Conservation (phyloP, 2,797 vertebrate species). For the Bovichtus variegatus region DNA sequence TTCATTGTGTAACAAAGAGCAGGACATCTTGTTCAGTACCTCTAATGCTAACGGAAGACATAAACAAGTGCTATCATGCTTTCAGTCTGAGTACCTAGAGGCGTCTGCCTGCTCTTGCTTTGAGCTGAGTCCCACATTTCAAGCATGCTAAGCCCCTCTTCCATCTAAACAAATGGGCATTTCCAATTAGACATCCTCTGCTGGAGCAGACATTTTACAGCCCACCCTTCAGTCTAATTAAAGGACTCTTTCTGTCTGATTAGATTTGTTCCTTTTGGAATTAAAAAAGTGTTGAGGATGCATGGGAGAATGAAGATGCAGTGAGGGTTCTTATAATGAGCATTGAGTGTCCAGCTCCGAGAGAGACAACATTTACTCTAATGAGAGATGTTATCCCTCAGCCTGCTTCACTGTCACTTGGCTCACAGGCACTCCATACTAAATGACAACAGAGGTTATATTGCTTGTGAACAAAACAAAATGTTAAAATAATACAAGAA, state of each 20-base stretch:
- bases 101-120: not conserved
- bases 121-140: slow-evolving; percentile 9
- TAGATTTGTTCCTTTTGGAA: slow-evolving; percentile 48
- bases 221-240: slow-evolving; percentile 48
- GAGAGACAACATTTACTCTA: slow-evolving; percentile 8
- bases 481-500: not conserved
- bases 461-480: not conserved
- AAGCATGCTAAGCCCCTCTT: slow-evolving; percentile 32
- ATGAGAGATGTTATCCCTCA: slow-evolving; percentile 33
- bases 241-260: slow-evolving; percentile 47
- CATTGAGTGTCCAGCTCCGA: not conserved
- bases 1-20: not conserved
- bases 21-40: slow-evolving; percentile 8
- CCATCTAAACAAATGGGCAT: slow-evolving; percentile 53
- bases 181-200: slow-evolving; percentile 62
- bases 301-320: slow-evolving; percentile 34
- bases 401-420: slow-evolving; percentile 1
- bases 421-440: slow-evolving; percentile 1
- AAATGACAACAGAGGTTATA: not conserved
- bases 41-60: slow-evolving; percentile 16
- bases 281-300: slow-evolving; percentile 46
- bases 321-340: slow-evolving; percentile 21
- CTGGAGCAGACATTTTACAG: slow-evolving; percentile 24
- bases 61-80: slow-evolving; percentile 23
- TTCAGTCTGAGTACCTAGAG: slow-evolving; percentile 3